Evolutionary conservation across 2,113 vertebrate species (phyloP).

Genomic region (Forbesichthys agassizii): DNA sequence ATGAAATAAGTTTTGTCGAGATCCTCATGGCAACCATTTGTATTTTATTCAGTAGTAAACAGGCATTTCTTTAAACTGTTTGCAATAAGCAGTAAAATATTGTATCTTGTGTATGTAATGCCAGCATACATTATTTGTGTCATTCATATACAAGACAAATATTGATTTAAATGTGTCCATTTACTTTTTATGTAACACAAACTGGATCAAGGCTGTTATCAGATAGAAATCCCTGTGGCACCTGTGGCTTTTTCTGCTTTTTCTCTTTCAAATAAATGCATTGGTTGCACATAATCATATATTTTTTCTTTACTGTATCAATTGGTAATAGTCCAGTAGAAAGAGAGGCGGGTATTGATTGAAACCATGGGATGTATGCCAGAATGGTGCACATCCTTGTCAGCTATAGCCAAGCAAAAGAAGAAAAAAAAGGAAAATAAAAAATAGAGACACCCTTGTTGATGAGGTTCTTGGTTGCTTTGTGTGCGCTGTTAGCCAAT

Average conservation of each 20-base stretch:
- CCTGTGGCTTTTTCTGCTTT: constrained; percentile 9
- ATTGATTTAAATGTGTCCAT: neutral
- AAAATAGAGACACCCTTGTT: constrained; percentile 36
- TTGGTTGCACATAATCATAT: constrained; percentile 1
- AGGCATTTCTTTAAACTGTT: constrained; percentile 19
- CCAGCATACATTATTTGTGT: constrained; percentile 11
- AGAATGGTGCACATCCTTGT: constrained; percentile 46
- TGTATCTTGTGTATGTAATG: neutral
- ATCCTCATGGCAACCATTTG: constrained; percentile 9
- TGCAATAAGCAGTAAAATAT: constrained; percentile 25
- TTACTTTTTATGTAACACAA: neutral
- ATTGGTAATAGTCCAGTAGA: constrained; percentile 34
- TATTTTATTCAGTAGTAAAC: constrained; percentile 29
- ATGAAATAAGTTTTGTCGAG: constrained; percentile 33
- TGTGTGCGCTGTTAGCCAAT: constrained; percentile 58
- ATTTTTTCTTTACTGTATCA: constrained; percentile 19
- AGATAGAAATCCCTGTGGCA: constrained; percentile 6
- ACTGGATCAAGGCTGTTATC: neutral
- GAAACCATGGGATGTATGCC: constrained; percentile 38
- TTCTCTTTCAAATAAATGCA: constrained; percentile 17
- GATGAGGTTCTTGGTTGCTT: constrained; percentile 64
- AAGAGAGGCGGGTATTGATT: constrained; percentile 58
- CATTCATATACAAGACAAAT: neutral
- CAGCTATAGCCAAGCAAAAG: too few relatives aligned
- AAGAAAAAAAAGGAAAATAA: constrained; percentile 35